Evolutionary conservation across 92 coral and sea anemone genomes (phyloP).

Genomic region (Porites lobata): DNA sequence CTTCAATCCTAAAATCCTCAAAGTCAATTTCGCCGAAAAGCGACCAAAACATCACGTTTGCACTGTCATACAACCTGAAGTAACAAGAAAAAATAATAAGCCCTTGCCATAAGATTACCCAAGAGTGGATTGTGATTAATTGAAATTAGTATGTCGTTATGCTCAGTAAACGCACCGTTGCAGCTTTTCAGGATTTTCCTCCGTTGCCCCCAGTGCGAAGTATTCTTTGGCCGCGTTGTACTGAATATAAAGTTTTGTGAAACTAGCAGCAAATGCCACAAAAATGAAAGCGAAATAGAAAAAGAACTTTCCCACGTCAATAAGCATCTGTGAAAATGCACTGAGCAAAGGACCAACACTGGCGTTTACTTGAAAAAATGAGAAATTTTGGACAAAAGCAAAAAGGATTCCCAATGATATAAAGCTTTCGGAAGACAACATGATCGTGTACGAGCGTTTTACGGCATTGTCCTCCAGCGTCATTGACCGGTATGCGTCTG

Average conservation of each 20-base stretch:
- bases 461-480: background rate
- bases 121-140: too few relatives aligned
- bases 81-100: background rate
- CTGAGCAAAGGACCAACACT: slow-evolving; percentile 82
- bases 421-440: slow-evolving; percentile 45
- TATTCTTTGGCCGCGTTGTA: slow-evolving; percentile 13
- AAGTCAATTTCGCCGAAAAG: slow-evolving; percentile 50
- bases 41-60: slow-evolving; percentile 62
- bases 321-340: slow-evolving; percentile 77
- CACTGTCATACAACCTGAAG: slow-evolving; percentile 31
- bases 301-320: slow-evolving; percentile 79
- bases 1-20: slow-evolving; percentile 37
- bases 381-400: slow-evolving; percentile 33
- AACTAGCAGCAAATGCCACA: slow-evolving; percentile 76
- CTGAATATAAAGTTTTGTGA: slow-evolving; percentile 82
- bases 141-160: too few relatives aligned
- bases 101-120: too few relatives aligned
- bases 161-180: too few relatives aligned
- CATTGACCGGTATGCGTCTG: background rate
- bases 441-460: slow-evolving; percentile 9
- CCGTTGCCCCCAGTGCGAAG: too few relatives aligned
- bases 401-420: slow-evolving; percentile 30
- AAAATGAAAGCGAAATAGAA: slow-evolving; percentile 77
- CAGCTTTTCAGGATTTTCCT: too few relatives aligned
- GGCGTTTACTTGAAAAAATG: slow-evolving; percentile 31